phyloP scores from a whole-genome alignment of 2,888 invertebrate genomes.

The Mesochorus sp. region DNA sequence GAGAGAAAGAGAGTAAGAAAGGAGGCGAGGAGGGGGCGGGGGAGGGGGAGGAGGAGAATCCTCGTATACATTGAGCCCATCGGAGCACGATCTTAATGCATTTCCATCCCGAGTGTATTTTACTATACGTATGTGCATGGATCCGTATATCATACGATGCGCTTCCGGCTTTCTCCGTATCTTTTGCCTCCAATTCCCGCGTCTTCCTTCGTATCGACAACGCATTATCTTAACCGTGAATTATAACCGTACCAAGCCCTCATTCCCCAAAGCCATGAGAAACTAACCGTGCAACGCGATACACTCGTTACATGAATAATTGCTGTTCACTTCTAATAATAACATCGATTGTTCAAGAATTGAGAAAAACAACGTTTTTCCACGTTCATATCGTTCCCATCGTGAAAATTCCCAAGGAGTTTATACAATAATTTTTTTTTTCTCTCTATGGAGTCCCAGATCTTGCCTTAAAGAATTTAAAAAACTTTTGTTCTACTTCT shows the following conservation, averaged over 20 bases:
- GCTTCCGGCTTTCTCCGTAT: constrained; percentile 23
- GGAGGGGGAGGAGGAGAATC: not conserved
- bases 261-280: not conserved
- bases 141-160: constrained; percentile 2
- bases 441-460: too few species aligned
- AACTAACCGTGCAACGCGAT: not conserved
- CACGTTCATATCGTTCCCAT: too few species aligned
- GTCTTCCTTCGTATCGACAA: constrained; percentile 43
- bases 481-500: too few species aligned
- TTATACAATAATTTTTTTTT: too few species aligned
- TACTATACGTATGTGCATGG: not conserved
- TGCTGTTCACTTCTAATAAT: too few species aligned
- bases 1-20: not conserved
- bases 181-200: not conserved
- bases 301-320: constrained; percentile 45
- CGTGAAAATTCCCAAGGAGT: too few species aligned
- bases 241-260: constrained; percentile 31
- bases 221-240: constrained; percentile 56
- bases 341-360: too few species aligned
- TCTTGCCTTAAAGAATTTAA: too few species aligned
- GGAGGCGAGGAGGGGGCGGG: not conserved
- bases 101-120: constrained; percentile 24
- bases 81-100: constrained; percentile 50
- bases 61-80: not conserved
- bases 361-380: too few species aligned